These are phyloP conservation scores for Stenolophus ochropezus DNA, from an alignment of 2,888 invertebrate species.

Conservation along the genomic window DNA sequence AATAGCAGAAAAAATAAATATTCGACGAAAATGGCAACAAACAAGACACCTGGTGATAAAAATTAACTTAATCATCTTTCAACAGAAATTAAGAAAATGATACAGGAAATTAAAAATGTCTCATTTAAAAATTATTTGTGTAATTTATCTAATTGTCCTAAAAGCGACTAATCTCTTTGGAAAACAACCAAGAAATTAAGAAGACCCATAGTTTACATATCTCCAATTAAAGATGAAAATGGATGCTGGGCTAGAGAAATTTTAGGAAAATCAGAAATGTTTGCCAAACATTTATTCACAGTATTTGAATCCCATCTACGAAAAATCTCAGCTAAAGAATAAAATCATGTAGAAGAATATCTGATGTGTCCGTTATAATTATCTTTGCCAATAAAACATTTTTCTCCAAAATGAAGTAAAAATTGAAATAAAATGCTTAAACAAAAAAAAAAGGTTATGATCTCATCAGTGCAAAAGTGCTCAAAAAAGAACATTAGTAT, in stretches of 20 bases:
- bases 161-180: constrained; percentile 62
- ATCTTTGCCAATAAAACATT: background rate
- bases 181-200: constrained; percentile 61
- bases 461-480: constrained; percentile 62
- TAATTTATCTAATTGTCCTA: background rate
- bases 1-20: background rate
- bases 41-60: background rate
- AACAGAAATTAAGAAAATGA: no score
- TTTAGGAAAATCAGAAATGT: constrained; percentile 61
- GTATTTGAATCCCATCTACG: constrained; percentile 60
- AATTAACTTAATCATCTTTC: no score
- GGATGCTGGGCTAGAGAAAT: constrained; percentile 61
- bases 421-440: no score
- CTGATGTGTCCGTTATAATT: background rate
- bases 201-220: constrained; percentile 33
- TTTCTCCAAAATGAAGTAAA: background rate
- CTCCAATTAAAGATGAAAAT: no score
- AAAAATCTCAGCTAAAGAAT: background rate
- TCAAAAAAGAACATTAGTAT: constrained; percentile 59
- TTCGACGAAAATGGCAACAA: background rate
- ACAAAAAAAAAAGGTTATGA: constrained; percentile 63
- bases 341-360: background rate
- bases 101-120: no score
- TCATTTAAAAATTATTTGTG: no score
- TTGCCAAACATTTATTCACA: constrained; percentile 59